Base-by-base conservation (phyloP, 2,888 invertebrate genomes). In the Epinotia nisella region DNA sequence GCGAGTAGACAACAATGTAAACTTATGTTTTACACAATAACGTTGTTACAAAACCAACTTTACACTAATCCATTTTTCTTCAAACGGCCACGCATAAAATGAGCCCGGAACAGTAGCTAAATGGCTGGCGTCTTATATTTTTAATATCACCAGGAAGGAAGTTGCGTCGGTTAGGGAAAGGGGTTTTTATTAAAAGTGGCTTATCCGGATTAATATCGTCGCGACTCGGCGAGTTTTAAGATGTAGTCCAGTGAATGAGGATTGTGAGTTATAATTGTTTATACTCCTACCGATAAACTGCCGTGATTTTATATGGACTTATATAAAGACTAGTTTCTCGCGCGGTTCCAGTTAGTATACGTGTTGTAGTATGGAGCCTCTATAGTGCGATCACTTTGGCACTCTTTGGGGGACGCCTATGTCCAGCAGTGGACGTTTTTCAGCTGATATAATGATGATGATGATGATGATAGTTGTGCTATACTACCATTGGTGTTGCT, bases 141-240 rank as follows among this genome's bases (percentile, higher is more conserved):
- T 55, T 59, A 59, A 59, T 35, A 68, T 29, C 58, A 15, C n/a
- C 15, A 7, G 58, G 15, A 35, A 59, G 19, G 11, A 58, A 58
- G 35, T 39, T 5, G n/a, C 17, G 49, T 19, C 35, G 45, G 67
- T 41, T 58, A 67, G 17, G 59, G 19, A 35, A 59, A 58, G 58
- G 49, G 68, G 59, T 68, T 68, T 67, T 59, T 68, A 68, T 59
- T 68, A 59, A 59, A 67, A 29, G 59, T 59, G 45, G 35, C 29
- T 59, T 2, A 51, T 45, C 49, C 49, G 59, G 68, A 58, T 68
- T 59, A 68, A 35, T 59, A 35, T 49, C 58, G 45, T 29, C 17
- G 11, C 45, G 49, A 51, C 19, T 29, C 58, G 29, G n/a, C 7
- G n/a, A n/a, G 13, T 29, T 58, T 35, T 29, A 29, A 15, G 58